These are phyloP conservation scores for Pangasianodon gigas DNA, from an alignment of 2,113 vertebrate genomes.

Conservation along the genomic window DNA sequence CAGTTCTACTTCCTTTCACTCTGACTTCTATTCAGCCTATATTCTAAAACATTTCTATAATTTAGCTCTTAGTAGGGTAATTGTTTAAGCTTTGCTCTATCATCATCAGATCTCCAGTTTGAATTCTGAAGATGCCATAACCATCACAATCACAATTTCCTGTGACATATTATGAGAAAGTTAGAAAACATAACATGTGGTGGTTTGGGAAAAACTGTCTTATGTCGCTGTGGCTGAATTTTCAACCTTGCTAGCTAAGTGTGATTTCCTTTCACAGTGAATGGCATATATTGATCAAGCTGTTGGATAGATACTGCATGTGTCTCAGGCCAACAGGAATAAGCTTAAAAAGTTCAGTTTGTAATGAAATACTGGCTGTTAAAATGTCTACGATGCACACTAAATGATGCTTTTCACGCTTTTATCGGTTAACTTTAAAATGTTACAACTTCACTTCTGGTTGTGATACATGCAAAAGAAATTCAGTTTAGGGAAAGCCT, in stretches of 20 bases:
- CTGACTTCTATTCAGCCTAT: neutral
- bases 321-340: neutral
- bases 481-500: neutral
- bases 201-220: neutral
- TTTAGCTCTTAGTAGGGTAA: neutral
- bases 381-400: neutral
- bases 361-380: neutral
- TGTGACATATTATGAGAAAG: too few relatives aligned
- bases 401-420: neutral
- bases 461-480: neutral
- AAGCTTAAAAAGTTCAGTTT: neutral
- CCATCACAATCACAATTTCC: neutral
- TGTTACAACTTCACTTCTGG: neutral
- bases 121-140: neutral
- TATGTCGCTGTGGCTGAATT: neutral
- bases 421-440: neutral
- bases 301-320: neutral
- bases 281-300: neutral
- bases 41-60: neutral
- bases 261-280: neutral
- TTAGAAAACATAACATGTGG: neutral
- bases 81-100: neutral
- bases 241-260: neutral
- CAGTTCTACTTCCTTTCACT: neutral
- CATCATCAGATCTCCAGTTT: neutral